Conservation (phyloP, 2,888 invertebrate genomes). For the Amphipyra berbera region DNA sequence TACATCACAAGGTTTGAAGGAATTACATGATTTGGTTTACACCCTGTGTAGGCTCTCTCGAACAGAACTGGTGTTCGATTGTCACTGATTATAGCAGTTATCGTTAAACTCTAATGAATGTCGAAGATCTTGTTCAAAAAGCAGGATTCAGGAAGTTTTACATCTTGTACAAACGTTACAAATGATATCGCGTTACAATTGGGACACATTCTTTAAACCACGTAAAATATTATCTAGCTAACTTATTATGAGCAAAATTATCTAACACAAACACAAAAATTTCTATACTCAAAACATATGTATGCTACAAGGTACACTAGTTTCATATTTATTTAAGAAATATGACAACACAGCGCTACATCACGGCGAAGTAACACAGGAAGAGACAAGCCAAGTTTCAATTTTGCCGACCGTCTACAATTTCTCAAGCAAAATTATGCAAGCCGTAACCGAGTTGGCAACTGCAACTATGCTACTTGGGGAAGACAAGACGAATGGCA, state of each 20-base stretch:
- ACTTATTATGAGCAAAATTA: neutral
- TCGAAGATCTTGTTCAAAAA: too few species aligned
- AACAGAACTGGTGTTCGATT: conserved; percentile 6
- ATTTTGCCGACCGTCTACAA: conserved; percentile 53
- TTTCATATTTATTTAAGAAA: conserved; percentile 39
- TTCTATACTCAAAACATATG: conserved; percentile 12
- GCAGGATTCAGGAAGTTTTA: too few species aligned
- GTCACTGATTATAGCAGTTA: conserved; percentile 9
- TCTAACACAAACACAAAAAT: conserved; percentile 7
- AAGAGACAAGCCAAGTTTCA: conserved; percentile 51
- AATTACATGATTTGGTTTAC: too few species aligned
- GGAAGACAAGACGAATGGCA: conserved; percentile 59
- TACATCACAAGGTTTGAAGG: too few species aligned
- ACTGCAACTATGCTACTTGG: conserved; percentile 52
- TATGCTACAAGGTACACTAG: conserved; percentile 7
- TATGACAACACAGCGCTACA: conserved; percentile 29
- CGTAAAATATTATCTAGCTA: too few species aligned
- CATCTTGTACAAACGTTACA: too few species aligned
- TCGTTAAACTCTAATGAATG: too few species aligned
- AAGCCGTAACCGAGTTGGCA: conserved; percentile 52
- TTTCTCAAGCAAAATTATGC: conserved; percentile 55
- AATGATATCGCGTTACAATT: too few species aligned
- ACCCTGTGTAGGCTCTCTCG: too few species aligned
- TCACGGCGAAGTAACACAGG: conserved; percentile 36
- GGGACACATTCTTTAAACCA: too few species aligned